These are phyloP conservation scores for Salvelinus sp. DNA, from an alignment of 2,113 vertebrate species.

Conservation along the genomic window DNA sequence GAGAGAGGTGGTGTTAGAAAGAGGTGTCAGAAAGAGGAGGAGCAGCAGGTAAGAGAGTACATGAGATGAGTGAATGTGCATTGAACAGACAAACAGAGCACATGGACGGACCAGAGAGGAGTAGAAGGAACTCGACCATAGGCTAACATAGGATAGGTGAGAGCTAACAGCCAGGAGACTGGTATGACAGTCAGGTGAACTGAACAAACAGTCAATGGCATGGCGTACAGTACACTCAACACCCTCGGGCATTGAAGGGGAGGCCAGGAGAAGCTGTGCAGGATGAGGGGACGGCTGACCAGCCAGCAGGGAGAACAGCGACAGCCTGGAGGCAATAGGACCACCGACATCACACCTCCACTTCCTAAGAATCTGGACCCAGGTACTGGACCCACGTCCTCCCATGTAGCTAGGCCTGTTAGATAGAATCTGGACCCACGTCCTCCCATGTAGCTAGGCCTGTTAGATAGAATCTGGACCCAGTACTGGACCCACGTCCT, in stretches of 20 bases:
- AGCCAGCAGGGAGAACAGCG: background rate
- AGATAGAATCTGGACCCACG: constrained; percentile 43
- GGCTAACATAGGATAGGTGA: constrained; percentile 26
- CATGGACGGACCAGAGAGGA: constrained; percentile 31
- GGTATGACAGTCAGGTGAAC: constrained; percentile 64
- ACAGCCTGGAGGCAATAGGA: no score
- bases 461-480: no score
- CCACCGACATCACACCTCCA: no score
- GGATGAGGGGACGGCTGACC: constrained; percentile 57
- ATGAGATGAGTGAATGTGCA: constrained; percentile 43
- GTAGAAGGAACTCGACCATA: background rate
- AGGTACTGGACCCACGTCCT: constrained; percentile 9
- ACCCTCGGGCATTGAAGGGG: constrained; percentile 18
- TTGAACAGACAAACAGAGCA: constrained; percentile 19
- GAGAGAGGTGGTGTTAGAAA: no score
- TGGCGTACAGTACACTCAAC: constrained; percentile 52
- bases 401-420: constrained; percentile 31
- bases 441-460: no score
- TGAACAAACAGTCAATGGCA: constrained; percentile 73
- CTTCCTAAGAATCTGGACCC: constrained; percentile 11
- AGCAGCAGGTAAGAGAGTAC: background rate
- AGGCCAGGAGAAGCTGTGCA: constrained; percentile 28
- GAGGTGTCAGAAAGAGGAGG: constrained; percentile 11
- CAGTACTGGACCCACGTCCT: no score
- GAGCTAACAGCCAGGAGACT: no score